These are phyloP conservation scores for Scrobipalpa costella DNA, from an alignment of 2,888 invertebrate genomes.

Conservation along the genomic window DNA sequence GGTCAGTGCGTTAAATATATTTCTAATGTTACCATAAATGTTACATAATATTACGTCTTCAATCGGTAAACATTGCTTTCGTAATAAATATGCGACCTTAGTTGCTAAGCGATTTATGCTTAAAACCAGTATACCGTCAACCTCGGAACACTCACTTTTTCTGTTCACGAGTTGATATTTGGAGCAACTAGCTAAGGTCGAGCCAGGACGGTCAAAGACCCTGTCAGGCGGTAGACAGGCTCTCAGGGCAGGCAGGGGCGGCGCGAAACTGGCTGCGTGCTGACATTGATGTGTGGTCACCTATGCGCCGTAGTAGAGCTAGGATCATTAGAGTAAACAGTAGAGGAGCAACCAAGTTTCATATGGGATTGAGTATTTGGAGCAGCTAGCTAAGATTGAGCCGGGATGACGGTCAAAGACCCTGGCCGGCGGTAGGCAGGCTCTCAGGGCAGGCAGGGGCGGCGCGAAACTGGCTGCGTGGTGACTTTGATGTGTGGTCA, in stretches of 20 bases:
- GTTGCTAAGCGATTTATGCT: no score
- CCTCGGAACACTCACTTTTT: no score
- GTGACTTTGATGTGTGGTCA: no score
- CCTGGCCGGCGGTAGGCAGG: no score
- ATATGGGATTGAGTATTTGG: no score
- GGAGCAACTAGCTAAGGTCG: slow-evolving; percentile 30
- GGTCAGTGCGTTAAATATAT: neutral
- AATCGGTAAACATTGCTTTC: neutral
- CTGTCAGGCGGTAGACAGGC: no score
- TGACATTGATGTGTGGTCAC: slow-evolving; percentile 1
- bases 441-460: no score
- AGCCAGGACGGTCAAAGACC: slow-evolving; percentile 37
- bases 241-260: no score
- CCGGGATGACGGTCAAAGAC: no score
- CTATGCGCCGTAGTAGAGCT: neutral
- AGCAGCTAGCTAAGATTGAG: no score
- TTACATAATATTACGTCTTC: neutral
- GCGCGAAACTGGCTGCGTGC: no score
- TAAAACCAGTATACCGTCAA: neutral
- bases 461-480: no score
- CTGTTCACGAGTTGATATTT: neutral
- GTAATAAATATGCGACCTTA: neutral
- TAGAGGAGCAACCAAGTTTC: neutral
- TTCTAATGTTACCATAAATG: neutral
- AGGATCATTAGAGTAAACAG: neutral